Percentiles rank a stretch among this genome's conserved stretches.
Conservation (phyloP, 2,888 invertebrate genomes). For the Melolontha melolontha region DNA sequence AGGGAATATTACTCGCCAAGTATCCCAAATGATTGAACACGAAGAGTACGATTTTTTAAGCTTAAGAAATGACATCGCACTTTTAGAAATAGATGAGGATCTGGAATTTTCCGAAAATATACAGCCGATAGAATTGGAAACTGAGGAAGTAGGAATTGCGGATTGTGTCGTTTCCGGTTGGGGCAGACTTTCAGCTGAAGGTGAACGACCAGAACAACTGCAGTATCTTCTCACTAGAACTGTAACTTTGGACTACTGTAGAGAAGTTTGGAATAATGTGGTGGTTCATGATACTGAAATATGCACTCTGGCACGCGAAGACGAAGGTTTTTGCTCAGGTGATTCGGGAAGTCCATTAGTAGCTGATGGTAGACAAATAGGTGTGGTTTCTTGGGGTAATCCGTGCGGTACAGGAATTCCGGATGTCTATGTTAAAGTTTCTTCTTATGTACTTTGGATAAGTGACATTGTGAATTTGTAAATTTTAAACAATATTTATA, state of each 20-base stretch:
- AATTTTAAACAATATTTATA: too few species aligned
- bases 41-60: constrained; percentile 38
- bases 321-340: constrained; percentile 56
- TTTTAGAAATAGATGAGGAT: constrained; percentile 42
- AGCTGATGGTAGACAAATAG: constrained; percentile 68
- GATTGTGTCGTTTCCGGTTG: constrained; percentile 48
- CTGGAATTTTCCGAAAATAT: constrained; percentile 43
- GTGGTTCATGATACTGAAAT: constrained; percentile 45
- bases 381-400: constrained; percentile 65
- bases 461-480: too few species aligned
- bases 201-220: constrained; percentile 64
- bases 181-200: constrained; percentile 44
- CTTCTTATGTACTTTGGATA: constrained; percentile 63
- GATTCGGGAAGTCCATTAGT: constrained; percentile 72
- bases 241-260: background rate
- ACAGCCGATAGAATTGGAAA: constrained; percentile 52
- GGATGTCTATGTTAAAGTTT: constrained; percentile 65
- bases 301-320: constrained; percentile 51
- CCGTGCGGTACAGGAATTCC: constrained; percentile 64
- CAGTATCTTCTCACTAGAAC: constrained; percentile 62
- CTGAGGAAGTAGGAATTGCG: constrained; percentile 58
- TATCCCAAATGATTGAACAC: constrained; percentile 52
- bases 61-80: constrained; percentile 47
- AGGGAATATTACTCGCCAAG: constrained; percentile 55
- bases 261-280: background rate